Base-by-base conservation (phyloP, 2,888 invertebrate genomes). In the Drosophila multiciliata region DNA sequence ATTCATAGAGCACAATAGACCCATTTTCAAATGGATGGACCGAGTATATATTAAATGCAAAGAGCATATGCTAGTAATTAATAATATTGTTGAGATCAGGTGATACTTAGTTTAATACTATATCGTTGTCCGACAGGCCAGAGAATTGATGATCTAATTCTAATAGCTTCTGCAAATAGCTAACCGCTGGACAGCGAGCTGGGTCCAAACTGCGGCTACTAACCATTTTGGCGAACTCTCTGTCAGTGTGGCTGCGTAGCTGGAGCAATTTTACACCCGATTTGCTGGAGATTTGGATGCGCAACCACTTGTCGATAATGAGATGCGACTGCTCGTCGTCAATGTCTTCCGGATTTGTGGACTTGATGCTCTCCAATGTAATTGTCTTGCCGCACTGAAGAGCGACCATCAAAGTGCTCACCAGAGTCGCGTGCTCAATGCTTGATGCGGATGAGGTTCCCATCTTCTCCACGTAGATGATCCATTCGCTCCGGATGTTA, bases 401-500 rank as follows among this genome's bases (percentile, higher is more conserved):
- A 0, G 97, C 95, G 61, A 98, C 95, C 1, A 97, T 96, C 23
- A 98, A 91, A 0, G 98, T 96, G 12, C 97, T 96, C 0, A 99
- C 95, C 9, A 97, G 92, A 0, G 98, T 98, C 69, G 96, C 96
- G 78, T 96, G 96, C 52, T 96, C 95, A 1, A 97, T 95, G 89
- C 96, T 95, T 71, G 96, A 96, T 61, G 1, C 29, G 29, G 29
- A 95, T 94, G 23, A 95, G 94, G 0, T 94, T 52, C 96, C 95
- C 0, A 96, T 96, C 93, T 98, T 96, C 92, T 98, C 98, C 90
- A 97, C 97, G 90, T 96, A 99, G 15, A 97, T 94, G 20, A 98
- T 93, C 98, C 98, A 99, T 86, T 97, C 96, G 15, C 96, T 95
- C 0, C 96, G 96, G 58, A 78, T 77, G 9, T 78, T 77, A 29